phyloP scores from a whole-genome alignment of 2,797 vertebrate genomes.

The Ateles fusciceps region DNA sequence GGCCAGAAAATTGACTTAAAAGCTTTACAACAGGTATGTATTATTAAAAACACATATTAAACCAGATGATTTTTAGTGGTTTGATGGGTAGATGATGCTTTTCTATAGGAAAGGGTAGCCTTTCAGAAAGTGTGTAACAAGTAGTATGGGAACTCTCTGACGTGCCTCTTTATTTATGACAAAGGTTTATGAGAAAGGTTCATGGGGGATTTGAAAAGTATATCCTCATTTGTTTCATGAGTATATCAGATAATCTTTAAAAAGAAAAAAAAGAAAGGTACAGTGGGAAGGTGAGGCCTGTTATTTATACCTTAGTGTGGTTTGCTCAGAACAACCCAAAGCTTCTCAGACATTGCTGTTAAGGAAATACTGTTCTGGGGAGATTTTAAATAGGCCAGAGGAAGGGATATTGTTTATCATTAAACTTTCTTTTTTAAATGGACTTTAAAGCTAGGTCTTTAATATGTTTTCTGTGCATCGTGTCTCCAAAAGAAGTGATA shows the following conservation, averaged over 20 bases:
- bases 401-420: neutral
- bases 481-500: neutral
- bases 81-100: constrained; percentile 42
- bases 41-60: constrained; percentile 26
- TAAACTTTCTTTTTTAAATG: neutral
- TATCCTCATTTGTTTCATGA: neutral
- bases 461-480: neutral
- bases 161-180: neutral
- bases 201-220: neutral
- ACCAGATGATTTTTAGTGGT: neutral
- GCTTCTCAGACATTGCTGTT: neutral
- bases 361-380: neutral
- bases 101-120: neutral
- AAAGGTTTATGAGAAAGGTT: neutral
- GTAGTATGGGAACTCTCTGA: neutral
- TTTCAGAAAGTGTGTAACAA: neutral
- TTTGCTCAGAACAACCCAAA: neutral
- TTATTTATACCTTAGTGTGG: neutral
- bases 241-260: neutral
- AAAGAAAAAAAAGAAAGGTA: constrained; percentile 17
- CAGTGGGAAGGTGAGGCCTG: neutral
- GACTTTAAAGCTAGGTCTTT: neutral
- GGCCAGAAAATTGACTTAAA: constrained; percentile 98
- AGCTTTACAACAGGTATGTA: constrained; percentile 92
- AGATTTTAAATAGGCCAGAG: constrained; percentile 29